Base-by-base conservation (phyloP, 2,888 invertebrate genomes). In the Idaea aversata region DNA sequence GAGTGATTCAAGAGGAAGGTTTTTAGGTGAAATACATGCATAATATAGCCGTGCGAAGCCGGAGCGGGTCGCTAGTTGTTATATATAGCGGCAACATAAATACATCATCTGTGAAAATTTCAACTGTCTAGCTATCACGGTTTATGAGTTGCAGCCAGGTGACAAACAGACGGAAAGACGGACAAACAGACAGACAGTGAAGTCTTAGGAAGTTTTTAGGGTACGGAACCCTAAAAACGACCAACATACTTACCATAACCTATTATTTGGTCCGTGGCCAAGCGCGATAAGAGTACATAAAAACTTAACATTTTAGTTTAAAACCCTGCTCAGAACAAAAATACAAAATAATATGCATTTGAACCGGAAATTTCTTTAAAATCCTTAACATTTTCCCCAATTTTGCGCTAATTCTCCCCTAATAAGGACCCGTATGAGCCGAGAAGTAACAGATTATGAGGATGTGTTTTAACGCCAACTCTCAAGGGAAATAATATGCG, bases 181-280 rank as follows among this genome's bases (percentile, higher is more conserved):
- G n/a, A n/a, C n/a, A n/a, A n/a, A n/a, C n/a, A n/a, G n/a, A n/a
- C n/a, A n/a, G n/a, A n/a, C n/a, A n/a, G n/a, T n/a, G n/a, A n/a
- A n/a, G n/a, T n/a, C n/a, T n/a, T n/a, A n/a, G n/a, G n/a, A n/a
- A n/a, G 47, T 6, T 47, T 13, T 47, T 13, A 47, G 7, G 7
- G 13, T 7, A 7, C 13, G 47, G 47, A 13, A 47, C 13, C 47
- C 3, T 47, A 47, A 47, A 47, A 47, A 10, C 47, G 47, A 47
- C 7, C 13, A 47, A 57, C 65, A 57, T 61, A 59, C n/a, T n/a
- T n/a, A n/a, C 62, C 35, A 47, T 59, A 65, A 62, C 65, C 63
- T 65, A 67, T 67, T 62, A 65, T 65, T 65, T 65, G 65, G 63
- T 63, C 47, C 13, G 47, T 47, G 47, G 47, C 47, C 47, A 47